Evolutionary conservation across 2,113 vertebrate genomes (phyloP), one percentile per base, ranked within the genome.

Genomic region (Antigone vipio): DNA sequence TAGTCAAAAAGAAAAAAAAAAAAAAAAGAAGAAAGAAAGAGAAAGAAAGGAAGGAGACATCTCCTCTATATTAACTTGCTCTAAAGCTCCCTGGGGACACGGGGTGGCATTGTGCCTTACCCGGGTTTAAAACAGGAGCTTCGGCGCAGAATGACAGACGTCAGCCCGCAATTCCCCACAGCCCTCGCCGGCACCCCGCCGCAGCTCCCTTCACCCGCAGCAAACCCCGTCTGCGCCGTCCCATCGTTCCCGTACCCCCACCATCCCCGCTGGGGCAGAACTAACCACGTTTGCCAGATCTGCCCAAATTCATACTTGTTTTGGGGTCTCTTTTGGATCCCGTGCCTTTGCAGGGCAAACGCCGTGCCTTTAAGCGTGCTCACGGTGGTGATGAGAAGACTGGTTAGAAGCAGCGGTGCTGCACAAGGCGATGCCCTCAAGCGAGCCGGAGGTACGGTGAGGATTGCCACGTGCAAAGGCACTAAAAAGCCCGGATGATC

Each of bases 141-240:
- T 86, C 78, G 44, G 38, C 32, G 47, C 78, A 72, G 42, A 64
- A 73, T 53, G 52, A 47, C 6, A 81, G 64, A 68, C 80, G 40
- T 49, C 50, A 64, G 42, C 30, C n/a, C 9, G 15, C 5, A 0
- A 60, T 40, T 79, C 24, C 38, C 15, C 11, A 6, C 18, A 12
- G 24, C 23, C 47, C 53, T 44, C 1, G 0, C 34, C 1, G 1
- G 12, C 35, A 18, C 7, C 23, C 35, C 3, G 3, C 44, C 11
- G 5, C 35, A 38, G 69, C 56, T 67, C 53, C 60, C 55, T 63
- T 60, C 27, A 0, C 24, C 29, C 17, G 2, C 67, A 53, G 42
- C 17, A 91, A 68, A 66, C 56, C 21, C 5, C 71, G 7, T 9
- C 4, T 0, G 26, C 4, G 1, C 26, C 5, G 2, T 32, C 69